Conservation (phyloP, 2,888 invertebrate species). For the Heliconius charithonia region DNA sequence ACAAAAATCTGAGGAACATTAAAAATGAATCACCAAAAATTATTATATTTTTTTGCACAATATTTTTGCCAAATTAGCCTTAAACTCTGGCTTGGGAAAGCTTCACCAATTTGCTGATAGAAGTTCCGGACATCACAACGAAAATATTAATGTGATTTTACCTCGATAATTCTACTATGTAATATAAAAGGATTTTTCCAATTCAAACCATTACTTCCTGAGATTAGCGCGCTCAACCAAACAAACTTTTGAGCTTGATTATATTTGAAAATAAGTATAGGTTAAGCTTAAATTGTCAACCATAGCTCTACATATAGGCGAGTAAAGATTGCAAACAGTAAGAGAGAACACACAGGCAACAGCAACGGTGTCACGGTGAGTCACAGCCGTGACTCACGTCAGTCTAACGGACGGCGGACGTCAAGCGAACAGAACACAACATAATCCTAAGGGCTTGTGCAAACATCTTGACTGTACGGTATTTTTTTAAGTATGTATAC, state of each 20-base stretch:
- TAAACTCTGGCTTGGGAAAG: no score
- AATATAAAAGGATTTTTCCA: neutral
- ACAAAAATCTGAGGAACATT: neutral
- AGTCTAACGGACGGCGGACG: conserved; percentile 34
- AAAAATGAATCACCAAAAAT: neutral
- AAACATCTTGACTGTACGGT: conserved; percentile 21
- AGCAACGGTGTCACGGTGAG: conserved; percentile 43
- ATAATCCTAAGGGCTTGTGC: conserved; percentile 32
- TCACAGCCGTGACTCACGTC: conserved; percentile 41
- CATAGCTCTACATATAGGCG: neutral
- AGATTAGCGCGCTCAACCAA: no score
- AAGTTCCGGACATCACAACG: no score
- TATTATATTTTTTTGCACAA: neutral
- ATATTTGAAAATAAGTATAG: neutral
- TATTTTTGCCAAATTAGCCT: neutral
- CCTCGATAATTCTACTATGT: neutral
- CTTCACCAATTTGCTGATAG: no score
- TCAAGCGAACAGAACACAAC: conserved; percentile 33
- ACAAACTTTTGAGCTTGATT: no score
- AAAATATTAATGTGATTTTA: no score
- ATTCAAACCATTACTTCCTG: neutral
- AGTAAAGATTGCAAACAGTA: conserved; percentile 10
- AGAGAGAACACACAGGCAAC: neutral
- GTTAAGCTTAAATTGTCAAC: neutral
- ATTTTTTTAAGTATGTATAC: conserved; percentile 1